Evolutionary conservation across 2,113 vertebrate genomes (phyloP).

Genomic region (Hymenochirus boettgeri): DNA sequence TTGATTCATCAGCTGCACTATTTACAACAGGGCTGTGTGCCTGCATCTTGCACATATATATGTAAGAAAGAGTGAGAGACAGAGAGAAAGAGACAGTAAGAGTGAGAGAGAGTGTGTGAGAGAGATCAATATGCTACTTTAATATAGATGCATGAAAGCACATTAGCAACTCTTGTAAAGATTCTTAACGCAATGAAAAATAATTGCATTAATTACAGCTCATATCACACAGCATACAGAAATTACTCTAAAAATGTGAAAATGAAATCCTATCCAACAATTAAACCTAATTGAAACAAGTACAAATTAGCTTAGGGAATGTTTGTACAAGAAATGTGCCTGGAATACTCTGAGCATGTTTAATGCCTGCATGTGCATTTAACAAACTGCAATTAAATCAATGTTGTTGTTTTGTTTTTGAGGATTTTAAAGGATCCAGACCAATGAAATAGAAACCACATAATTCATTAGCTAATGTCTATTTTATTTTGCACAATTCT

Average conservation of each 20-base stretch:
- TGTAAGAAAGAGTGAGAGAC: too few species aligned
- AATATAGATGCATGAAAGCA: not conserved
- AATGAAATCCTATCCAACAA: slow-evolving; percentile 22
- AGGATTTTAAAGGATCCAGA: not conserved
- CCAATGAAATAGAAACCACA: not conserved
- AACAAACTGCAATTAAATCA: not conserved
- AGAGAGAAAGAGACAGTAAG: too few species aligned
- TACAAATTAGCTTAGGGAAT: slow-evolving; percentile 6
- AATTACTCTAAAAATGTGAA: slow-evolving; percentile 21
- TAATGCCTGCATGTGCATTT: slow-evolving; percentile 8
- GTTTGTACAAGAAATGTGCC: not conserved
- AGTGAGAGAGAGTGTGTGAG: too few species aligned
- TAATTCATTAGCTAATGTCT: not conserved
- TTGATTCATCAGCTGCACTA: not conserved
- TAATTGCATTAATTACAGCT: slow-evolving; percentile 21
- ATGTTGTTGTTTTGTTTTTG: not conserved
- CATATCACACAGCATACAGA: slow-evolving; percentile 2
- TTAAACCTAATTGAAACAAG: slow-evolving; percentile 15
- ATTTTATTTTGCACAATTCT: not conserved
- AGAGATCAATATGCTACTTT: not conserved
- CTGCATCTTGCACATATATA: not conserved
- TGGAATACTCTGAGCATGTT: not conserved
- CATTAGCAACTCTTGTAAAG: slow-evolving; percentile 6
- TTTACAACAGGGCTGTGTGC: not conserved
- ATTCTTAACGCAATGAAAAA: slow-evolving; percentile 12